phyloP scores from a whole-genome alignment of 2,888 invertebrate species.

The Drosophila meridiana region DNA sequence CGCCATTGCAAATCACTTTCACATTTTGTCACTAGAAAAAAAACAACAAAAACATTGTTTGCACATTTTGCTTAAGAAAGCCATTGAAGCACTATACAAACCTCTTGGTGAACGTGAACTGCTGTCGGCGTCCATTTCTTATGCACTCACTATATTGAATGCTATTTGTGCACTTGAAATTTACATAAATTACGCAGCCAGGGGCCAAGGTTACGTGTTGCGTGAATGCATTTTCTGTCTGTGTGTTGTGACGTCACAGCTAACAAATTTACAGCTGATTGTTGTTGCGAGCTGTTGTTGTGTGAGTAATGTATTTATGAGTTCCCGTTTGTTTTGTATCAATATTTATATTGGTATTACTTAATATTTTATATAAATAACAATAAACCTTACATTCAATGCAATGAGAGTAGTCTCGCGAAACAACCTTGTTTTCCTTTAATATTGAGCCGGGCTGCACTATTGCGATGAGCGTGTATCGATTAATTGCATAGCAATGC shows the following conservation, averaged over 20 bases:
- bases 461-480: constrained; percentile 9
- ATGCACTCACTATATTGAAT: not conserved
- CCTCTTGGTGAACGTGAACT: constrained; percentile 56
- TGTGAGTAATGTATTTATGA: not conserved
- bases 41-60: constrained; percentile 67
- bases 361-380: not conserved
- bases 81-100: constrained; percentile 46
- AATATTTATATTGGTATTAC: not conserved
- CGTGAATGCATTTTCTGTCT: not conserved
- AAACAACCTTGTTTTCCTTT: not conserved
- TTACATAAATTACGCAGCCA: constrained; percentile 5
- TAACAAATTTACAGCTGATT: not conserved
- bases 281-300: not conserved
- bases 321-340: not conserved
- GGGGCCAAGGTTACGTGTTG: constrained; percentile 28
- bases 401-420: not conserved
- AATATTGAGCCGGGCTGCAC: constrained; percentile 4
- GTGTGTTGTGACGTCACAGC: constrained; percentile 31
- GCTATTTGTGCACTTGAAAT: constrained; percentile 14
- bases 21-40: constrained; percentile 71
- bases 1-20: constrained; percentile 43
- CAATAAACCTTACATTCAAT: not conserved
- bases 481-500: not conserved
- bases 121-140: constrained; percentile 67
- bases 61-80: constrained; percentile 26